Conservation (phyloP, 1,140 invertebrate genomes). For the Carcinoscorpius rotundicauda region DNA sequence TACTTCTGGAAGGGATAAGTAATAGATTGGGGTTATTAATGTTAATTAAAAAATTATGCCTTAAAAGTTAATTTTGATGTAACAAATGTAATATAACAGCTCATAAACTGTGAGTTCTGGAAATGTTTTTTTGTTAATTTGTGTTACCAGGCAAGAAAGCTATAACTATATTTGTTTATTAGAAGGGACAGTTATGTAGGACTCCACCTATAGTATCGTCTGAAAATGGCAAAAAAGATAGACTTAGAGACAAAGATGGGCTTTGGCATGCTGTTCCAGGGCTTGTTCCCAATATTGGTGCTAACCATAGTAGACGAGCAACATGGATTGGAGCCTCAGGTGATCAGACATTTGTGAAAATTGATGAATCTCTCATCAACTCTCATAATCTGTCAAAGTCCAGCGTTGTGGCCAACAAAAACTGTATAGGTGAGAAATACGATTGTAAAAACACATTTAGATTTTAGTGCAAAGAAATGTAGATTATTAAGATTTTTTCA, state of each 20-base stretch:
- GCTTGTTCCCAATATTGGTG: conserved; percentile 53
- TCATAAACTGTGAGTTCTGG: too few species aligned
- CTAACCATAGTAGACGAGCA: conserved; percentile 57
- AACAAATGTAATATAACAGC: too few species aligned
- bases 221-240: conserved; percentile 20
- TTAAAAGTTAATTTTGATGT: too few species aligned
- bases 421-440: conserved; percentile 58
- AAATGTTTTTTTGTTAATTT: too few species aligned
- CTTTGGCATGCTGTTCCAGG: conserved; percentile 71
- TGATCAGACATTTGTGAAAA: conserved; percentile 87
- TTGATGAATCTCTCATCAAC: conserved; percentile 85
- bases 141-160: neutral
- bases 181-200: conserved; percentile 85
- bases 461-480: neutral
- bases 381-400: conserved; percentile 65
- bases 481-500: neutral
- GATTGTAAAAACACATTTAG: conserved; percentile 9
- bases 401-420: conserved; percentile 74
- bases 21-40: too few species aligned
- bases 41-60: too few species aligned
- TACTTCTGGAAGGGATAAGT: too few species aligned
- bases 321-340: conserved; percentile 88
- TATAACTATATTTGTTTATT: conserved; percentile 21
- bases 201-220: conserved; percentile 27
- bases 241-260: conserved; percentile 27